These are phyloP conservation scores for Melikaiella ostensackeni DNA, from an alignment of 2,888 invertebrate species.

Conservation along the genomic window DNA sequence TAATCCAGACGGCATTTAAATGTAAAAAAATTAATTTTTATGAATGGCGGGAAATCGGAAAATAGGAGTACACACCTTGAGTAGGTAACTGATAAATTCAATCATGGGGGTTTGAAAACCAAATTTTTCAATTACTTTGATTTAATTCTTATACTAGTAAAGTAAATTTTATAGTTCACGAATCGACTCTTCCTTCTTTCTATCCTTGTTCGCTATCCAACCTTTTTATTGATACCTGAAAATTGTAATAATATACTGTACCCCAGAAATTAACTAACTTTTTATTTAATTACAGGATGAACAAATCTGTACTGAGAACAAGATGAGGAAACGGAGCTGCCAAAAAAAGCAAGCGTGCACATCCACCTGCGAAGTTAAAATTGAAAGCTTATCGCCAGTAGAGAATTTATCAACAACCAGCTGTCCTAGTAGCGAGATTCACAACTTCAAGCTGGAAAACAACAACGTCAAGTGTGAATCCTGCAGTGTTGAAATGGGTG, in stretches of 20 bases:
- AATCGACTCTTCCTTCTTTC: no score
- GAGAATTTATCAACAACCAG: conserved; percentile 63
- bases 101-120: no score
- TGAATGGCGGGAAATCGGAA: no score
- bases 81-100: no score
- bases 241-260: background rate
- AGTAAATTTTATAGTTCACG: no score
- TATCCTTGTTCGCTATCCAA: no score
- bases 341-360: conserved; percentile 71
- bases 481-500: conserved; percentile 68
- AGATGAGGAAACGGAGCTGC: conserved; percentile 68
- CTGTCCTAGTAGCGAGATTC: conserved; percentile 59
- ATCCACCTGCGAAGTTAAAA: conserved; percentile 73
- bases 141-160: no score
- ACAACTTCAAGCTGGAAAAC: conserved; percentile 71
- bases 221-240: background rate
- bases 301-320: conserved; percentile 64
- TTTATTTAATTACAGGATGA: conserved; percentile 63
- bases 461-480: conserved; percentile 75
- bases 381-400: conserved; percentile 70
- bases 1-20: no score
- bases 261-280: background rate
- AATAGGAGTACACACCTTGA: no score
- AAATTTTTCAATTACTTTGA: no score
- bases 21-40: no score